phyloP scores from a whole-genome alignment of 2,888 invertebrate species.

The Tipula helvola region DNA sequence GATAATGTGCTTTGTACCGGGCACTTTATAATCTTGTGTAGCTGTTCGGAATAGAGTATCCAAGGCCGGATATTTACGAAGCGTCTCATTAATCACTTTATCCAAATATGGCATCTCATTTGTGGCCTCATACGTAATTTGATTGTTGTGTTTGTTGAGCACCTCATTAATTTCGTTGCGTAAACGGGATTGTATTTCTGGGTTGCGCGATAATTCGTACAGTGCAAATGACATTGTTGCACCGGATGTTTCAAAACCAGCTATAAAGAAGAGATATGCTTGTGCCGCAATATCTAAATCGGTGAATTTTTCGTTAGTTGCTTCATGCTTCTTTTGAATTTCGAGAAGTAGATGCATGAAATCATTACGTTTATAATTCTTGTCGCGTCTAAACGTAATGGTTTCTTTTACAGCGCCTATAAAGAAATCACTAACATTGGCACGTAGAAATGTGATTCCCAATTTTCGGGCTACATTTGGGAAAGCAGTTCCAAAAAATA shows the following conservation, averaged over 20 bases:
- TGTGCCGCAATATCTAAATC: constrained; percentile 22
- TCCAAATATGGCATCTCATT: too few relatives aligned
- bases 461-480: constrained; percentile 20
- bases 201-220: constrained; percentile 31
- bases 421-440: constrained; percentile 26
- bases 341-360: constrained; percentile 42
- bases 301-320: not conserved
- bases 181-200: constrained; percentile 31
- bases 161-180: constrained; percentile 26
- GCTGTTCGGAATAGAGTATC: constrained; percentile 36
- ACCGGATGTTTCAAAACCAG: constrained; percentile 37
- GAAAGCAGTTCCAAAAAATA: constrained; percentile 21
- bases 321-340: constrained; percentile 31
- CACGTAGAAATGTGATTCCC: constrained; percentile 20
- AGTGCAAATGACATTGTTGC: constrained; percentile 31
- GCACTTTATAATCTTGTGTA: constrained; percentile 36
- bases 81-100: constrained; percentile 32
- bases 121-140: constrained; percentile 30
- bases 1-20: constrained; percentile 35
- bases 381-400: constrained; percentile 29
- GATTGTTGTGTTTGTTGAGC: constrained; percentile 24
- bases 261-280: constrained; percentile 36
- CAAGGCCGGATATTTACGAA: constrained; percentile 42
- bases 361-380: constrained; percentile 32
- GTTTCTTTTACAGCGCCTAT: constrained; percentile 30